Evolutionary conservation across 1,140 invertebrate species (phyloP).

Genomic region (Drosophila serrata): DNA sequence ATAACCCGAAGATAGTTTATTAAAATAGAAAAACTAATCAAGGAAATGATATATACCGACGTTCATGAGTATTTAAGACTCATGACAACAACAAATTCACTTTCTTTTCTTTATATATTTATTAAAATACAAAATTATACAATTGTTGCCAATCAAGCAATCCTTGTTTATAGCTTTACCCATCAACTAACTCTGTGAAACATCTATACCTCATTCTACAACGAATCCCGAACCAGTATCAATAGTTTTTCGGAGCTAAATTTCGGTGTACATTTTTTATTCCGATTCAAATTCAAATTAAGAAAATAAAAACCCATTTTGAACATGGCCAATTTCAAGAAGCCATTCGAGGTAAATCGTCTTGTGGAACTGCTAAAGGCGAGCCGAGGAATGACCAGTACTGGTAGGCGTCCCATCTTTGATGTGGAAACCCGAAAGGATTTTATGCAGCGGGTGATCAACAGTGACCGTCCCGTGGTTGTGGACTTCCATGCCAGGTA

Average conservation of each 20-base stretch:
- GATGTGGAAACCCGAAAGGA: conserved; percentile 96
- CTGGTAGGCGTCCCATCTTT: conserved; percentile 87
- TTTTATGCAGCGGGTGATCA: conserved; percentile 94
- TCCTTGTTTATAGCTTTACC: not conserved
- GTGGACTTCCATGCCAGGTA: conserved; percentile 98
- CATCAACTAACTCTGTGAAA: too few relatives aligned
- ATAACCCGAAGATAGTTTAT: too few relatives aligned
- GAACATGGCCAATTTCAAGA: conserved; percentile 3
- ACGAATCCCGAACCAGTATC: too few relatives aligned
- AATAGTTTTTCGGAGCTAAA: not conserved
- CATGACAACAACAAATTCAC: not conserved
- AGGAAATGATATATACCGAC: too few relatives aligned
- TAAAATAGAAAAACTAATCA: too few relatives aligned
- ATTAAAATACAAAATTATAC: not conserved
- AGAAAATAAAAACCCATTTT: not conserved
- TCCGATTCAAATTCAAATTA: not conserved
- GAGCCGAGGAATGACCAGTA: conserved; percentile 13
- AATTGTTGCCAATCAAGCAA: not conserved
- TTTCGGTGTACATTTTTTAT: not conserved
- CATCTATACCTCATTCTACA: not conserved
- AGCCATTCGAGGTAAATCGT: not conserved
- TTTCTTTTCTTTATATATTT: conserved; percentile 6
- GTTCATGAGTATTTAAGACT: not conserved
- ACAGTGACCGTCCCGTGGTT: conserved; percentile 94
- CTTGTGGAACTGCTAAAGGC: conserved; percentile 26